These are phyloP conservation scores for Syrrhaptes paradoxus DNA, from an alignment of 2,113 vertebrate species.

Conservation along the genomic window DNA sequence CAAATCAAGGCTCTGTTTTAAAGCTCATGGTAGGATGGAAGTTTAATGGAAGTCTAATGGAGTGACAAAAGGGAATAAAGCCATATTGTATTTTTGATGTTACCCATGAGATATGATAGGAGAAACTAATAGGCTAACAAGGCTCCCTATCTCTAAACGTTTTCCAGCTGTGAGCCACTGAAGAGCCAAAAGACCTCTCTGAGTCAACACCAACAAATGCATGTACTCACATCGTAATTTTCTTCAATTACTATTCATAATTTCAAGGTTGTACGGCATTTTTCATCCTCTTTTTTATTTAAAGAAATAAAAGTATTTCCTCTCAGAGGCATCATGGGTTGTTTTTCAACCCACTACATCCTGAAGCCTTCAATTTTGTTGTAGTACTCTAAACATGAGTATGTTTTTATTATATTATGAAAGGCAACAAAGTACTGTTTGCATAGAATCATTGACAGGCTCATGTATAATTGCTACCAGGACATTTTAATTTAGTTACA, in stretches of 20 bases:
- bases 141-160: conserved; percentile 39
- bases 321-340: background rate
- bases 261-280: background rate
- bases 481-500: background rate
- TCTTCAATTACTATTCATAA: conserved; percentile 14
- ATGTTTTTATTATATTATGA: background rate
- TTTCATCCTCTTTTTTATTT: background rate
- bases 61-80: conserved; percentile 38
- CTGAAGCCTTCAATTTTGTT: background rate
- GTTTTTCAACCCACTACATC: background rate
- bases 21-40: background rate
- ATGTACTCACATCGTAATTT: background rate
- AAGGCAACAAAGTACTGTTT: background rate
- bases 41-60: conserved; percentile 12
- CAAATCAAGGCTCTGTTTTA: conserved; percentile 19
- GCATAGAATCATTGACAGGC: background rate
- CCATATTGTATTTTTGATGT: conserved; percentile 36
- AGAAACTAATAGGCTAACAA: conserved; percentile 41
- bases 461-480: background rate
- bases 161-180: conserved; percentile 57
- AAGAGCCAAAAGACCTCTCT: conserved; percentile 34
- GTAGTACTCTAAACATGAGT: background rate
- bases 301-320: conserved; percentile 7
- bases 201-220: conserved; percentile 39
- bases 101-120: conserved; percentile 55